Evolutionary conservation across 2,888 invertebrate species (phyloP), one percentile per base, ranked within the genome.

Genomic region (Orchestes rusci): DNA sequence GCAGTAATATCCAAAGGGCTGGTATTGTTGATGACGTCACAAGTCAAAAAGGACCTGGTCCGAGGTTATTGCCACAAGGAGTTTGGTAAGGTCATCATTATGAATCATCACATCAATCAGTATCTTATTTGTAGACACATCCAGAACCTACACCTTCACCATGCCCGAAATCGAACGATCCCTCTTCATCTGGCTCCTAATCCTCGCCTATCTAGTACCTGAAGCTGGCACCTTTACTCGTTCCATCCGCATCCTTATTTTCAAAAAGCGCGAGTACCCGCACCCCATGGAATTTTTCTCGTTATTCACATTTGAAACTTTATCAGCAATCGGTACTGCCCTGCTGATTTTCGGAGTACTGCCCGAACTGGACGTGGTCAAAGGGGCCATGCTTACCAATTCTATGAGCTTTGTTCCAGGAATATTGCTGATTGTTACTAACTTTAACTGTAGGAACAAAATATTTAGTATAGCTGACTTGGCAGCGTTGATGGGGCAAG

Each of bases 371-470:
- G 88, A 91, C 65, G 82, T 85, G 0, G 73, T 88, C 7, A 84
- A 86, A 62, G 89, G 84, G 1, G 80, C 85, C 1, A 86, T 90
- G 80, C 69, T 93, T 39, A 85, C 87, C 59, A 89, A 86, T 65
- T 87, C 86, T 16, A 74, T 91, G 52, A 89, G 87, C 61, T 74
- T 92, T 54, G 66, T 91, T 8, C 94, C 94, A 0, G 65, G 7
- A 23, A 7, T 23, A 41, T 44, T 33, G 16, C 34, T 45, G 15
- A 8, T 43, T 8, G 8, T 46, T 15, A 46, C 37, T 23, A 39
- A 43, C 27, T 18, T 36, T 5, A 16, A 20, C 12, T 23, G 15
- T 15, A 20, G 12, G 4, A 35, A 39, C 13, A 35, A 40, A 20
- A 31, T 17, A 13, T 1, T 35, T 16, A 4, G 10, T 29, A 15